Conservation (phyloP, 1,140 invertebrate species). For the Rhynchophorus ferrugineus region DNA sequence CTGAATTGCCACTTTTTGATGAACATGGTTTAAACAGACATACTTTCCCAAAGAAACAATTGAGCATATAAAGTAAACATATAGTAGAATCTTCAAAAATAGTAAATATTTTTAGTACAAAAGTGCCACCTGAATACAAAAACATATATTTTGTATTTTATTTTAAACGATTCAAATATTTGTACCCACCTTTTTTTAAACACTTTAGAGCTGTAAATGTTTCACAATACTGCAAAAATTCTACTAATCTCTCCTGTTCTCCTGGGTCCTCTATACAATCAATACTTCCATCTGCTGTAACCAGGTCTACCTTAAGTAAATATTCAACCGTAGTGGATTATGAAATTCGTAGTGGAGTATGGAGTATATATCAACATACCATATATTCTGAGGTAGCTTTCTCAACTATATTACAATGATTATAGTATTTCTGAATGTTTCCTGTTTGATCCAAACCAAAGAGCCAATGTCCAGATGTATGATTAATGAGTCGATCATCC, state of each 20-base stretch:
- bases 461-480: constrained; percentile 71
- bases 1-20: constrained; percentile 91
- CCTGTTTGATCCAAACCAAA: constrained; percentile 83
- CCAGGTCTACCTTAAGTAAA: constrained; percentile 46
- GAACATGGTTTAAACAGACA: constrained; percentile 80
- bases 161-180: too few species aligned
- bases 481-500: constrained; percentile 78
- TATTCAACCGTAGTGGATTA: too few species aligned
- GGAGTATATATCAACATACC: constrained; percentile 3
- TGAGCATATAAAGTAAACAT: constrained; percentile 72
- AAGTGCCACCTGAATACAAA: constrained; percentile 56
- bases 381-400: constrained; percentile 5
- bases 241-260: constrained; percentile 76
- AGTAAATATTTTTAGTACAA: constrained; percentile 92
- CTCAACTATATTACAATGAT: constrained; percentile 43
- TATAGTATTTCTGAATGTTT: constrained; percentile 63
- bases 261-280: constrained; percentile 76
- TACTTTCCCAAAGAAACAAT: constrained; percentile 64
- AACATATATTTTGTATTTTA: too few species aligned
- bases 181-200: constrained; percentile 41
- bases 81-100: constrained; percentile 77
- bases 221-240: constrained; percentile 76
- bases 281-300: constrained; percentile 91
- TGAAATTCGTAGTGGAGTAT: too few species aligned
- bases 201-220: constrained; percentile 64